Conservation (phyloP, 2,888 invertebrate species). For the Cyrtodaria siliqua region DNA sequence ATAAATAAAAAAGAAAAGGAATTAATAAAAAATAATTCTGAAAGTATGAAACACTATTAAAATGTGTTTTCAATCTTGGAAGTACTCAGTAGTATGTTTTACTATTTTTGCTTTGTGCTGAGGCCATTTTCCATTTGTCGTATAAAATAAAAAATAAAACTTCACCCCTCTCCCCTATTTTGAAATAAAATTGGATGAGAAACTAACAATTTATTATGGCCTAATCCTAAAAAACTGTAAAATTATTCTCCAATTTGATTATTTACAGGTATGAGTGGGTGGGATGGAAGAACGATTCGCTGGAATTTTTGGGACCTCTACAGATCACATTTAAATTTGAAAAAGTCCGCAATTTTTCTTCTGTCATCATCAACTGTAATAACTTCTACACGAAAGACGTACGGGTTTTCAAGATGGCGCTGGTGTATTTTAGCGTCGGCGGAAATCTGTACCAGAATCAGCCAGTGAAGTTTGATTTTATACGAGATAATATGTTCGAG, state of each 20-base stretch:
- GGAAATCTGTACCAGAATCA: conserved; percentile 92
- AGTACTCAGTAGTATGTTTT: no score
- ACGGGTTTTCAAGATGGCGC: conserved; percentile 93
- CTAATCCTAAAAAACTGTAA: no score
- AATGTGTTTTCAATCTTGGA: no score
- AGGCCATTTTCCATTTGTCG: no score
- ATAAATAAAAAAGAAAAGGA: no score
- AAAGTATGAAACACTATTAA: no score
- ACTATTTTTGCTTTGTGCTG: no score
- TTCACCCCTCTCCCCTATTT: no score
- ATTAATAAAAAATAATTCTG: no score
- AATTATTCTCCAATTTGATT: not conserved
- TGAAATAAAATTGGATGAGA: no score
- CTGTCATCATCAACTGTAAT: conserved; percentile 93
- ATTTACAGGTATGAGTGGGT: conserved; percentile 92
- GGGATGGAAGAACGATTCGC: conserved; percentile 91
- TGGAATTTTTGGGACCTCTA: conserved; percentile 90
- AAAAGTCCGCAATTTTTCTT: conserved; percentile 93
- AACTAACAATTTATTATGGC: no score
- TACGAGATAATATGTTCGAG: conserved; percentile 93
- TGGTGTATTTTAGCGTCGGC: conserved; percentile 91
- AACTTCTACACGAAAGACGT: conserved; percentile 95
- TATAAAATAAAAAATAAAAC: no score
- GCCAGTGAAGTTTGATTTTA: conserved; percentile 89
- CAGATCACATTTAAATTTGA: conserved; percentile 95